These are phyloP conservation scores for Montipora cactus DNA, from an alignment of 64 coral and sea anemone species.

Conservation along the genomic window DNA sequence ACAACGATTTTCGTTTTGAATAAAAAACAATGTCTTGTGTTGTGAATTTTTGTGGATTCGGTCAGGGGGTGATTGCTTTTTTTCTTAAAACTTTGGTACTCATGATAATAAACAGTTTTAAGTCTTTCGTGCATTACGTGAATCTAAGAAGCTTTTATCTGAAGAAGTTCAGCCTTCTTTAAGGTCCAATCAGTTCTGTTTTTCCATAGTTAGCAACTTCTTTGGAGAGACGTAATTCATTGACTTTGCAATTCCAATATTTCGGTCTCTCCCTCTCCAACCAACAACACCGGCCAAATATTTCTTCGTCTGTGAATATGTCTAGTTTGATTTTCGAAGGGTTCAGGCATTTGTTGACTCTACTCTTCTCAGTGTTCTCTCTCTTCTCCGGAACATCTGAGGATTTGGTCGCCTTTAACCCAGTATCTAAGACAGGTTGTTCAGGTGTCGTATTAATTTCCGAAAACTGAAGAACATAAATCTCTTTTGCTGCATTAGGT, in stretches of 20 bases:
- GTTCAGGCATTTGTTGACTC: neutral
- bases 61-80: neutral
- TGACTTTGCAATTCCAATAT: constrained; percentile 14
- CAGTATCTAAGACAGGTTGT: neutral
- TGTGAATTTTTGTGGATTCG: no score
- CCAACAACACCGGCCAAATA: neutral
- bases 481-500: neutral
- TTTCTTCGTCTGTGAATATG: neutral
- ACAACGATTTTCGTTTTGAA: no score
- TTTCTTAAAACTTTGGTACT: neutral
- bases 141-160: neutral
- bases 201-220: neutral
- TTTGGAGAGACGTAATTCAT: neutral
- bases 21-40: no score
- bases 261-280: constrained; percentile 10
- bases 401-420: neutral
- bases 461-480: neutral
- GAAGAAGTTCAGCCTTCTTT: constrained; percentile 13
- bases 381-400: neutral
- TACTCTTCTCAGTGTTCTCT: neutral
- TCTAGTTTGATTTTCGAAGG: neutral
- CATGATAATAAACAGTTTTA: neutral
- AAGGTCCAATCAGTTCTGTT: constrained; percentile 18
- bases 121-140: neutral
- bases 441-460: neutral